Percentiles rank a stretch among this genome's conserved stretches.
Evolutionary conservation across 2,113 vertebrate species (phyloP).

Genomic region (Anarrhichthys ocellatus): DNA sequence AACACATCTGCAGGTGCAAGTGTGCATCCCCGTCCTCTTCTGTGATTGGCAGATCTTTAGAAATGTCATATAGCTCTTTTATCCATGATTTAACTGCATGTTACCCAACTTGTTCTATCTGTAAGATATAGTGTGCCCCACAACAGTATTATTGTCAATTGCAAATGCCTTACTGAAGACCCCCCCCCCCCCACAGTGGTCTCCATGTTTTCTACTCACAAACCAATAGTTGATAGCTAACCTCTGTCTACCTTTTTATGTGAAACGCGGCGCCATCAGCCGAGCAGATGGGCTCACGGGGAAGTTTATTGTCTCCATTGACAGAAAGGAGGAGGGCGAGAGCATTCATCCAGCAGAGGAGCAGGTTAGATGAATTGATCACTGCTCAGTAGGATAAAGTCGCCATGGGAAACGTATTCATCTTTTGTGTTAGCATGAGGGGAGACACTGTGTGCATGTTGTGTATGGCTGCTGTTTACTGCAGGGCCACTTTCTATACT

Average conservation of each 20-base stretch:
- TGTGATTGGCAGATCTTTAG: background rate
- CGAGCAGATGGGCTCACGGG: constrained; percentile 1
- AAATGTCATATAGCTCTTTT: background rate
- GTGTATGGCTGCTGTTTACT: background rate
- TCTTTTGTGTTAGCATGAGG: constrained; percentile 13
- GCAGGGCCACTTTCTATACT: background rate
- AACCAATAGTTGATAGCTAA: constrained; percentile 19
- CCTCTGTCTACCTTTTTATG: constrained; percentile 16
- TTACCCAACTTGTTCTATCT: background rate
- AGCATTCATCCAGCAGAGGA: constrained; percentile 24
- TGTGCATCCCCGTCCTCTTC: background rate
- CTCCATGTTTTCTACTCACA: constrained; percentile 27
- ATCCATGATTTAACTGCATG: too few species aligned
- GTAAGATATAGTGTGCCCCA: background rate
- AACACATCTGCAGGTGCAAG: too few species aligned
- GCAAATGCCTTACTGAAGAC: constrained; percentile 21
- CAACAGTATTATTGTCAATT: constrained; percentile 12
- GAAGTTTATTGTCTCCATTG: constrained; percentile 1
- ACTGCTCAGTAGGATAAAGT: constrained; percentile 8
- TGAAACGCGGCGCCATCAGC: background rate
- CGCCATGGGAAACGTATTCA: constrained; percentile 16
- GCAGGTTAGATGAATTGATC: constrained; percentile 4
- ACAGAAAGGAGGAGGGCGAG: background rate
- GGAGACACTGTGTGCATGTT: background rate
- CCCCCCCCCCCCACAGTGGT: background rate